Percentiles rank a stretch among this genome's conserved stretches.
These are phyloP conservation scores for Caenorhabditis doughertyi DNA, from an alignment of 2,888 invertebrate species.

Conservation along the genomic window DNA sequence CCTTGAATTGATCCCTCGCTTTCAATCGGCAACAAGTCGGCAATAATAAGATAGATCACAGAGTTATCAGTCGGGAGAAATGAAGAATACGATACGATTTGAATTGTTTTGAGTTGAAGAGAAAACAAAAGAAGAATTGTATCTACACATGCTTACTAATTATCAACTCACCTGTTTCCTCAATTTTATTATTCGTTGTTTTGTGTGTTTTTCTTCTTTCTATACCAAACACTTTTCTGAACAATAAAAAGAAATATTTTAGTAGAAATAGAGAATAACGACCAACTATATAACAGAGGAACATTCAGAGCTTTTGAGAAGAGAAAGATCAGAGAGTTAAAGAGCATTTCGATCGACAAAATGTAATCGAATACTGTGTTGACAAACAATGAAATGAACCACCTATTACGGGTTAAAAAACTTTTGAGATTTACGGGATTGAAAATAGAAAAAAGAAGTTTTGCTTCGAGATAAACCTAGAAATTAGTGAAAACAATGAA, in stretches of 20 bases:
- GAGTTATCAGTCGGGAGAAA: conserved; percentile 48
- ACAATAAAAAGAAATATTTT: conserved; percentile 32
- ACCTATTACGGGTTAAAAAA: conserved; percentile 14
- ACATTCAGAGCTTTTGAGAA: neutral
- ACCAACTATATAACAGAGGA: conserved; percentile 9
- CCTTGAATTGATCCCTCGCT: conserved; percentile 57
- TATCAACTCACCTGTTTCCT: neutral
- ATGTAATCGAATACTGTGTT: conserved; percentile 21
- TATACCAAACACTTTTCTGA: conserved; percentile 22
- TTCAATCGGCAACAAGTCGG: conserved; percentile 50
- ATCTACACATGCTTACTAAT: neutral
- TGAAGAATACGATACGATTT: conserved; percentile 31
- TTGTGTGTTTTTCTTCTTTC: conserved; percentile 7
- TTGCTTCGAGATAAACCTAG: no score
- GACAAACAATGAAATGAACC: conserved; percentile 31
- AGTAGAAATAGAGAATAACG: conserved; percentile 37
- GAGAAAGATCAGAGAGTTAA: conserved; percentile 1
- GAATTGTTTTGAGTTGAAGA: conserved; percentile 4
- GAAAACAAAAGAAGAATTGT: neutral
- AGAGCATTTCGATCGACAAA: neutral
- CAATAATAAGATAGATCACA: conserved; percentile 51
- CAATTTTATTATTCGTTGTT: conserved; percentile 1
- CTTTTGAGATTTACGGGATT: neutral
- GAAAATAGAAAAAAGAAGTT: neutral
- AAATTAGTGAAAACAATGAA: no score